Evolutionary conservation across 1,140 invertebrate genomes (phyloP).

Genomic region (Bombus vancouverensis): DNA sequence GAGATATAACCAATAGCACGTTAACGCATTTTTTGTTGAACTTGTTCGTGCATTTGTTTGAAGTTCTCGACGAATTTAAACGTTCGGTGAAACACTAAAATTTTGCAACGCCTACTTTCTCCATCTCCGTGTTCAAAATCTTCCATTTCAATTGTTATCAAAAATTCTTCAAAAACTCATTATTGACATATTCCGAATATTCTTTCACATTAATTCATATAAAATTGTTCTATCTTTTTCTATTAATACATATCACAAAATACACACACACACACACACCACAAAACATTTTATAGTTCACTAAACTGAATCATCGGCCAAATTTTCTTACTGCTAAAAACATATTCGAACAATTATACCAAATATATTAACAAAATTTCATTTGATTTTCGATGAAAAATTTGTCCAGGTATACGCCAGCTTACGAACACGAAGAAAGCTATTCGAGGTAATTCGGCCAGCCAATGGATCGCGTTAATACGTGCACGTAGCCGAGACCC

Average conservation of each 20-base stretch:
- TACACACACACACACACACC: no score
- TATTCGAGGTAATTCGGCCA: constrained; percentile 13
- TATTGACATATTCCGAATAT: no score
- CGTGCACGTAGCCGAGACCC: neutral
- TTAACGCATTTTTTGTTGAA: neutral
- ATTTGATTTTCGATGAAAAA: no score
- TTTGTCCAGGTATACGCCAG: neutral
- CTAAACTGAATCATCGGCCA: no score
- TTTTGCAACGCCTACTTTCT: no score
- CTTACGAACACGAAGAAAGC: neutral
- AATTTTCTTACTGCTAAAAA: no score
- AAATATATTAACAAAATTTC: no score
- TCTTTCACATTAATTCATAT: no score
- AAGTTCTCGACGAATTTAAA: neutral
- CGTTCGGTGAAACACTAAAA: neutral
- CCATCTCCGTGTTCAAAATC: neutral
- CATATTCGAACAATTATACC: no score
- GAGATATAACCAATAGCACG: neutral
- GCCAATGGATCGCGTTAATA: neutral
- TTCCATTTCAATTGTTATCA: neutral
- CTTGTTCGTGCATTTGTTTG: neutral
- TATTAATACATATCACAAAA: no score
- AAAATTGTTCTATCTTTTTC: no score
- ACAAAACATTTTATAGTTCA: no score
- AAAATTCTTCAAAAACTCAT: neutral